A percentile compares a stretch with the other conserved stretches of the same genome.
Conservation (phyloP, 2,797 vertebrate genomes). For the Nothura maculosa region DNA sequence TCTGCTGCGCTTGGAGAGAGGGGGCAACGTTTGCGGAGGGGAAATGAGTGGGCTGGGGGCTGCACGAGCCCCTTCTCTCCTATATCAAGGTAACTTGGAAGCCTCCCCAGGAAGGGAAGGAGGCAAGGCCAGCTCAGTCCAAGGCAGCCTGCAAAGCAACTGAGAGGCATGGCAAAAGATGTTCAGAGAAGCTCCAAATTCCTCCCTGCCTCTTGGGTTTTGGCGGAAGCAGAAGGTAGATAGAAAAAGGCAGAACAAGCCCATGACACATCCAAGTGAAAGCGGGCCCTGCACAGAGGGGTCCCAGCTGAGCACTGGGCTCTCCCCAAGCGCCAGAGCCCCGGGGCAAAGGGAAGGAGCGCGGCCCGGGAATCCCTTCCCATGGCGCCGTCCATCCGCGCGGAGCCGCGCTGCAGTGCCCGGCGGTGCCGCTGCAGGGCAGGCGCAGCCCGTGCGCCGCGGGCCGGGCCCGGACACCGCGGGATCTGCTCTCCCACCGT, state of each 20-base stretch:
- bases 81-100: not conserved
- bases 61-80: accelerated
- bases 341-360: no score
- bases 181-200: not conserved
- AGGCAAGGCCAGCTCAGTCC: not conserved
- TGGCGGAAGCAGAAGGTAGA: not conserved
- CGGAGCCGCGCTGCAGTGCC: no score
- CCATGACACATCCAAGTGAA: not conserved
- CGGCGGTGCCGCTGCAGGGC: no score
- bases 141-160: not conserved
- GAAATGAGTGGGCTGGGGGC: not conserved
- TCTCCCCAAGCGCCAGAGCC: no score
- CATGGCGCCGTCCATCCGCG: no score
- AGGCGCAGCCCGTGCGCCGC: no score
- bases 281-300: no score
- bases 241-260: not conserved
- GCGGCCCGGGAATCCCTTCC: no score
- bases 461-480: no score
- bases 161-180: accelerated
- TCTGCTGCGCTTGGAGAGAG: not conserved
- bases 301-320: no score
- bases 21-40: accelerated
- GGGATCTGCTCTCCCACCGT: no score
- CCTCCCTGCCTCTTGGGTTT: not conserved
- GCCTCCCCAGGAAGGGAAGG: not conserved